Evolutionary conservation across 2,797 vertebrate genomes (phyloP).

Genomic region (Macropodus opercularis): DNA sequence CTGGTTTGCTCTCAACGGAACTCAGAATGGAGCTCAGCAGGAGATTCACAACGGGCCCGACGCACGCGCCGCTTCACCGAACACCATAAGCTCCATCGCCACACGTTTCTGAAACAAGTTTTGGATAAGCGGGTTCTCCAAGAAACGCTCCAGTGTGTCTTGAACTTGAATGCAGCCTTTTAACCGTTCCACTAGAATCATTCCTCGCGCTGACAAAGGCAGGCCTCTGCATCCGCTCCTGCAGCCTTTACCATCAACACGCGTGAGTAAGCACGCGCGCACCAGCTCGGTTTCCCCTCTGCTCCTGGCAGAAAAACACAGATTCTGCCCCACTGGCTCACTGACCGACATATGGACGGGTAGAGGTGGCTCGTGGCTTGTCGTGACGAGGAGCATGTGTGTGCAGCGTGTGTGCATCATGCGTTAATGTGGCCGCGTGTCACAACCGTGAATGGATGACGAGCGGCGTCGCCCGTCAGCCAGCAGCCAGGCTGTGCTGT

Average conservation of each 20-base stretch:
- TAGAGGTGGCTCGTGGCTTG: constrained; percentile 45
- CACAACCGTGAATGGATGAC: constrained; percentile 62
- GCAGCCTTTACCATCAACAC: constrained; percentile 16
- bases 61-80: constrained; percentile 11
- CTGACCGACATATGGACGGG: constrained; percentile 73
- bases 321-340: constrained; percentile 59
- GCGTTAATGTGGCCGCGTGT: constrained; percentile 63
- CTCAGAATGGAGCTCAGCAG: constrained; percentile 23
- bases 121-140: constrained; percentile 48
- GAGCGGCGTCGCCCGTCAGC: constrained; percentile 54
- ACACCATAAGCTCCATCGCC: constrained; percentile 39
- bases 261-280: constrained; percentile 12
- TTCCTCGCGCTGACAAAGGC: no score
- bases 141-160: constrained; percentile 36
- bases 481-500: constrained; percentile 57
- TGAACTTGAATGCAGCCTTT: no score
- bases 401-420: constrained; percentile 48
- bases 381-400: constrained; percentile 40
- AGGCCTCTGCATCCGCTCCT: not conserved
- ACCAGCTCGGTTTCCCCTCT: no score
- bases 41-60: constrained; percentile 40
- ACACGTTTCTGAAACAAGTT: constrained; percentile 62
- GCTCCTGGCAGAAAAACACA: constrained; percentile 55
- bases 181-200: no score
- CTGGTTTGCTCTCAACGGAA: constrained; percentile 49